Conservation (phyloP, 2,113 vertebrate species). For the Chaetodon auriga region DNA sequence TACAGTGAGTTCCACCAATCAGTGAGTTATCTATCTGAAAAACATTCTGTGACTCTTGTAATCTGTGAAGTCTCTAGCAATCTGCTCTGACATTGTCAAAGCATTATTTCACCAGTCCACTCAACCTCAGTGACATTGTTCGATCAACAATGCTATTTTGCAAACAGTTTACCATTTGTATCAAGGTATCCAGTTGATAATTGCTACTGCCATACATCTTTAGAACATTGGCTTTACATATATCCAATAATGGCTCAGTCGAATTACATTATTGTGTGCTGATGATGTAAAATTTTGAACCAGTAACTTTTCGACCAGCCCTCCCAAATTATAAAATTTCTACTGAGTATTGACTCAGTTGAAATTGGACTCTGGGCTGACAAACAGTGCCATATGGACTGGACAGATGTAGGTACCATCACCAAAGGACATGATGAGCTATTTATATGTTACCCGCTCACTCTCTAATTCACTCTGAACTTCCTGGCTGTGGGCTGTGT, state of each 20-base stretch:
- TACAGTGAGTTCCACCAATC: too few species aligned
- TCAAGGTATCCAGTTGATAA: background rate
- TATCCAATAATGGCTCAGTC: background rate
- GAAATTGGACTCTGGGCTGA: slow-evolving; percentile 27
- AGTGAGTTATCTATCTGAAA: too few species aligned
- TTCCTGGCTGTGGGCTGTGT: slow-evolving; percentile 36
- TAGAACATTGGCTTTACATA: background rate
- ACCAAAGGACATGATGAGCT: slow-evolving; percentile 51
- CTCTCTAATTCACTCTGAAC: slow-evolving; percentile 30
- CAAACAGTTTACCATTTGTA: background rate
- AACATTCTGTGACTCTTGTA: too few species aligned
- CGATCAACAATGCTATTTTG: background rate
- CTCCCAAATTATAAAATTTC: slow-evolving; percentile 15
- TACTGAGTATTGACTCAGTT: slow-evolving; percentile 16
- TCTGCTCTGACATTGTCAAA: too few species aligned
- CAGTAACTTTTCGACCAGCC: slow-evolving; percentile 1
- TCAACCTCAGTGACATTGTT: background rate
- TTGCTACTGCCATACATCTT: background rate
- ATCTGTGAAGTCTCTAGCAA: too few species aligned
- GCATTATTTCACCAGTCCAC: background rate
- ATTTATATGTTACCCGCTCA: slow-evolving; percentile 44
- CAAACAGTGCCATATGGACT: slow-evolving; percentile 47
- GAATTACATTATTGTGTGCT: background rate
- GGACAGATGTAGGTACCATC: slow-evolving; percentile 53
- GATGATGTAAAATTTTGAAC: background rate